phyloP scores from a whole-genome alignment of 1,140 invertebrate genomes.

The Temnothorax nylanderi region DNA sequence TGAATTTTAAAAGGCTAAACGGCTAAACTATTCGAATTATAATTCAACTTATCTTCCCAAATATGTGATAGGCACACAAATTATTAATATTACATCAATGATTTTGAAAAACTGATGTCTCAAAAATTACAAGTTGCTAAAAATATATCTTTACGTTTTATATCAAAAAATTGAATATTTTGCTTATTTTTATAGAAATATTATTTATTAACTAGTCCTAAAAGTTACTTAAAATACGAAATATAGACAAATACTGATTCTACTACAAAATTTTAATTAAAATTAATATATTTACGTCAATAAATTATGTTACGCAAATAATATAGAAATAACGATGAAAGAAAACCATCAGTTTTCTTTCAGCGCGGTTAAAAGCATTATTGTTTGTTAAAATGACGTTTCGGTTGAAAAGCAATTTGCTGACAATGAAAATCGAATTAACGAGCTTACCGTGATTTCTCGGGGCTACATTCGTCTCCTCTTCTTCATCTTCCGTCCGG shows the following conservation, averaged over 20 bases:
- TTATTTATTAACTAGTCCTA: neutral
- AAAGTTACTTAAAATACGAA: neutral
- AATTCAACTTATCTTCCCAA: neutral
- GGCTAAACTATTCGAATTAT: neutral
- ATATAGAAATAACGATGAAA: neutral
- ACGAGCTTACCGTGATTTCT: slow-evolving; percentile 35
- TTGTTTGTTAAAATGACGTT: slow-evolving; percentile 32
- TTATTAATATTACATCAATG: neutral
- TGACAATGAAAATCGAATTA: slow-evolving; percentile 64
- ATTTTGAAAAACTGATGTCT: neutral
- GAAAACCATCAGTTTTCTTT: neutral
- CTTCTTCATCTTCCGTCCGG: slow-evolving; percentile 16
- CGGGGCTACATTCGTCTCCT: slow-evolving; percentile 30
- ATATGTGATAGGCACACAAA: neutral
- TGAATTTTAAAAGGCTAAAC: neutral
- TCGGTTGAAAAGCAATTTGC: slow-evolving; percentile 50
- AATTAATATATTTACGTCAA: neutral
- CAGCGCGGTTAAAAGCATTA: neutral
- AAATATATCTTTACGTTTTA: neutral
- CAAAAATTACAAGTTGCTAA: no score
- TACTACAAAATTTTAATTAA: neutral
- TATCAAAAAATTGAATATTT: neutral
- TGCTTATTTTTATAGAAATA: neutral
- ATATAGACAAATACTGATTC: neutral
- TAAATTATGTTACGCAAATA: neutral